phyloP scores from a whole-genome alignment of 2,797 vertebrate species.

The Chromobotia macracanthus region DNA sequence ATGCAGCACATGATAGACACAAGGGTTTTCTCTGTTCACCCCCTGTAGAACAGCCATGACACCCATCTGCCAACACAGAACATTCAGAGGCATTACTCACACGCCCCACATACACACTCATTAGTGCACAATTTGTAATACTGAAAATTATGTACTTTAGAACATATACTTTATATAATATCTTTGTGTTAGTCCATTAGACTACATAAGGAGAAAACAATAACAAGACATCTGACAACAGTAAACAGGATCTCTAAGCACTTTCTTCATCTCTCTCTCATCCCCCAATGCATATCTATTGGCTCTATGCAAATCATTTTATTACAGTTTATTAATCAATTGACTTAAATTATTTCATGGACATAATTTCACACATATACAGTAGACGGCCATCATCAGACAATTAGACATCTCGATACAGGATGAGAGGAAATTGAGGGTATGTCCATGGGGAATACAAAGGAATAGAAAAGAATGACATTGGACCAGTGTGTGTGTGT shows the following conservation, averaged over 20 bases:
- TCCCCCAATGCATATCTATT: neutral
- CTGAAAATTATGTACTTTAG: neutral
- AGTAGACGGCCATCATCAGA: constrained; percentile 29
- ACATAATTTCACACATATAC: constrained; percentile 43
- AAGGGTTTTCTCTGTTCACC: constrained; percentile 22
- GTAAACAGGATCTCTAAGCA: too few relatives aligned
- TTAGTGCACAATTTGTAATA: neutral
- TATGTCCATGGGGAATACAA: constrained; percentile 35
- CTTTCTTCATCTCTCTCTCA: neutral
- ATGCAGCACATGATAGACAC: constrained; percentile 21
- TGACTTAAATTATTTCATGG: constrained; percentile 27
- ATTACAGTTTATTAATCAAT: constrained; percentile 23
- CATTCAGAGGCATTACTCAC: neutral
- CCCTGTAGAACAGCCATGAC: constrained; percentile 38
- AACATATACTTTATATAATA: neutral
- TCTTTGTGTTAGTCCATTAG: neutral
- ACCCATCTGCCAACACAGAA: constrained; percentile 44
- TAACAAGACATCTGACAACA: too few relatives aligned
- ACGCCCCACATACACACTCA: neutral
- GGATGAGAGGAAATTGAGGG: constrained; percentile 29
- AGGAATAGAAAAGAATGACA: constrained; percentile 23
- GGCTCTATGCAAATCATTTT: constrained; percentile 1
- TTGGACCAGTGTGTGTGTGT: neutral
- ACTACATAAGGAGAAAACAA: too few relatives aligned
- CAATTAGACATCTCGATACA: constrained; percentile 35